These are phyloP conservation scores for Mythimna vitellina DNA, from an alignment of 2,888 invertebrate genomes.

Conservation along the genomic window DNA sequence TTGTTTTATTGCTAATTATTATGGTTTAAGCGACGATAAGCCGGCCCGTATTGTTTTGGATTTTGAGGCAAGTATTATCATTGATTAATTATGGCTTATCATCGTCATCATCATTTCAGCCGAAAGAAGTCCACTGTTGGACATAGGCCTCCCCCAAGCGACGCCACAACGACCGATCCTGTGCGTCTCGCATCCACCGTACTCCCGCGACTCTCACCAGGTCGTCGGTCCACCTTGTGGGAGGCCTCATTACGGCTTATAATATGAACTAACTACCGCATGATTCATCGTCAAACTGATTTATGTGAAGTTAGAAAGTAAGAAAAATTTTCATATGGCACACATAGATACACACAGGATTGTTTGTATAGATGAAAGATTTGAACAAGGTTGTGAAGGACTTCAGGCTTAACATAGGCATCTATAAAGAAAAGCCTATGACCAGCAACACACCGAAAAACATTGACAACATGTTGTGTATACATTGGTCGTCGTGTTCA, in stretches of 20 bases:
- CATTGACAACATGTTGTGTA: not conserved
- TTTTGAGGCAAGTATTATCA: conserved; percentile 16
- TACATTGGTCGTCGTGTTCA: not conserved
- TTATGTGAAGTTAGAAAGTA: not conserved
- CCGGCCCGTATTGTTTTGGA: conserved; percentile 10
- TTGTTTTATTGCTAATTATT: conserved; percentile 58
- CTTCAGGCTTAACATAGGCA: not conserved
- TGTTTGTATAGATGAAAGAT: not conserved
- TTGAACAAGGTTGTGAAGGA: not conserved
- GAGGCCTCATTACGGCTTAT: not conserved
- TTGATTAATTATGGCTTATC: conserved; percentile 24
- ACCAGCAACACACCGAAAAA: not conserved
- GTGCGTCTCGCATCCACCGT: too few relatives aligned
- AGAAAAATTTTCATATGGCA: too few relatives aligned
- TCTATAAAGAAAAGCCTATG: not conserved
- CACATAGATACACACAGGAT: not conserved
- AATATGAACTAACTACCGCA: too few relatives aligned
- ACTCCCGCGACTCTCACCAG: too few relatives aligned
- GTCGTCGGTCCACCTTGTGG: too few relatives aligned
- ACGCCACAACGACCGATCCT: too few relatives aligned
- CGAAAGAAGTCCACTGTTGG: too few relatives aligned
- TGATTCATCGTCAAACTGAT: conserved; percentile 17
- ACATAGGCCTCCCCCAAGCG: too few relatives aligned
- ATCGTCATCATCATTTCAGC: too few relatives aligned
- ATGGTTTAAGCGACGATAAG: conserved; percentile 38